Conservation (phyloP, 2,113 vertebrate species). For the western clawed frog (Xenopus tropicalis) region DNA sequence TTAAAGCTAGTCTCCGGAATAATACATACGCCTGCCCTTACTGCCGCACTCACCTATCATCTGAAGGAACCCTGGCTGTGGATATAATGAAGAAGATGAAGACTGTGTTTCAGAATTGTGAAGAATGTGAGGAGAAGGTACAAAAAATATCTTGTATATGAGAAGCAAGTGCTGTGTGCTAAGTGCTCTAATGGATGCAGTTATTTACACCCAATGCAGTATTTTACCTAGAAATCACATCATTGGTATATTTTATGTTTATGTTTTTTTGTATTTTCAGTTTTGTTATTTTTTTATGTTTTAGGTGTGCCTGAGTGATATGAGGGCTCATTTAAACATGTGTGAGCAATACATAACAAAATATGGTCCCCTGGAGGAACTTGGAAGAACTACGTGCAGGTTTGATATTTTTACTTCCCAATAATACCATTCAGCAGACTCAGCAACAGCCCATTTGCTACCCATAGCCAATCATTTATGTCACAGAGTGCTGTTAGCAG, state of each 20-base stretch:
- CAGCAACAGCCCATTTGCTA: no score
- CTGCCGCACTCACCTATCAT: constrained; percentile 49
- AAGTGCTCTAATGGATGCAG: no score
- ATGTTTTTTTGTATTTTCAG: no score
- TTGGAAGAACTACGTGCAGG: constrained; percentile 45
- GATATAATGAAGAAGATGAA: constrained; percentile 57
- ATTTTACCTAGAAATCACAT: no score
- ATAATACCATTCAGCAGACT: no score
- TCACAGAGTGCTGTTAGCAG: no score
- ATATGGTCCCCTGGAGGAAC: constrained; percentile 51
- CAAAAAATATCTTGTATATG: constrained; percentile 3
- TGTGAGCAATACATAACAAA: constrained; percentile 57
- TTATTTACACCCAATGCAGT: no score
- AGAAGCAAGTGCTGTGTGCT: no score
- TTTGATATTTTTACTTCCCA: constrained; percentile 19
- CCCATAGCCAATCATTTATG: no score
- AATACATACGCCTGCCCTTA: constrained; percentile 54
- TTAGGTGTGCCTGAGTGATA: constrained; percentile 57
- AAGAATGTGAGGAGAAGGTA: constrained; percentile 56
- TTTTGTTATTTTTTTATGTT: not conserved
- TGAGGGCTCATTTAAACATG: constrained; percentile 56
- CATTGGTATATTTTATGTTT: no score
- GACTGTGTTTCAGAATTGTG: constrained; percentile 48
- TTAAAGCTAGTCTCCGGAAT: constrained; percentile 54
- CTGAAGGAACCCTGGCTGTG: constrained; percentile 56